Percentiles rank a stretch among this genome's conserved stretches.
These are phyloP conservation scores for Gracilinanus agilis DNA, from an alignment of 2,113 vertebrate genomes.

Conservation along the genomic window DNA sequence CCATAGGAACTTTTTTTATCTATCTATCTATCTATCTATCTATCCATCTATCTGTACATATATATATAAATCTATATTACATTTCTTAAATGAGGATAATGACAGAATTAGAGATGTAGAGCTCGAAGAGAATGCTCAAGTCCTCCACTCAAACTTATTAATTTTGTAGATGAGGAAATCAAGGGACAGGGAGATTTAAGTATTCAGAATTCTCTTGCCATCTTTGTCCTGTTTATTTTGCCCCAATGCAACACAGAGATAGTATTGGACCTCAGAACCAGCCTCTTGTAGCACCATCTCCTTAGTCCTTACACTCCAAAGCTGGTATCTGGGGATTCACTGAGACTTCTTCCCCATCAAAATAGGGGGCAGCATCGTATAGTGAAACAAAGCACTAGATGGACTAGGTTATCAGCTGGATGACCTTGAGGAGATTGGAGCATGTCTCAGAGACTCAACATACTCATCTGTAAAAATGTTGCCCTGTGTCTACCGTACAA, in stretches of 20 bases:
- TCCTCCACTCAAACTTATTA: background rate
- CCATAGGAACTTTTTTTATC: too few relatives aligned
- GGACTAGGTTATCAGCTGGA: background rate
- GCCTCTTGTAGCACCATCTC: background rate
- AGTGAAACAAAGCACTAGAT: background rate
- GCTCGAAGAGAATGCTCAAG: background rate
- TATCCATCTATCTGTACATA: too few relatives aligned
- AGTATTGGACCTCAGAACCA: background rate
- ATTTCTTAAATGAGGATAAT: background rate
- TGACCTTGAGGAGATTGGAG: background rate
- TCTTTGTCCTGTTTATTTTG: background rate
- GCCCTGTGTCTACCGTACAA: background rate
- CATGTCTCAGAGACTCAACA: background rate
- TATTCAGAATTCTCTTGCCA: background rate
- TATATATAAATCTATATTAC: too few relatives aligned
- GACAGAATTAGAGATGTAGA: background rate
- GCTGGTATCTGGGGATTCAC: background rate
- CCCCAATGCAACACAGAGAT: background rate
- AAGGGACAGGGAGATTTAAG: background rate
- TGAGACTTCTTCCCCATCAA: background rate
- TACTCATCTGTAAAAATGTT: background rate
- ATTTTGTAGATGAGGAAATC: background rate
- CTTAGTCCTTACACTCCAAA: background rate
- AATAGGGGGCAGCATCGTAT: background rate
- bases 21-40: too few relatives aligned